A percentile compares a stretch with the other conserved stretches of the same genome.
phyloP scores from a whole-genome alignment of 2,113 vertebrate species.

The Perca schrenkii region DNA sequence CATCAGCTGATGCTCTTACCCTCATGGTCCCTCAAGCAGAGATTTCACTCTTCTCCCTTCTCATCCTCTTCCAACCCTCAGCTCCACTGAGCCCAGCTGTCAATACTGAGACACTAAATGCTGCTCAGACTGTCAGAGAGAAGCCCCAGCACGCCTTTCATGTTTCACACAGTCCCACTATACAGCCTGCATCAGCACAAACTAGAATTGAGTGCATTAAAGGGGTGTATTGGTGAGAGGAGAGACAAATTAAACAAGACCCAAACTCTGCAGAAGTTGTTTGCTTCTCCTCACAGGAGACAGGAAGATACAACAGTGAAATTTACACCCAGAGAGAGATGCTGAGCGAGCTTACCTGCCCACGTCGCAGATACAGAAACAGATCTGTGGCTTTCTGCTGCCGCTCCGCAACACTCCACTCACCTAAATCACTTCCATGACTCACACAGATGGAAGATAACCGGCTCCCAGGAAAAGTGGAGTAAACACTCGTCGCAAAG shows the following conservation, averaged over 20 bases:
- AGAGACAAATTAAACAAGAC: slow-evolving; percentile 7
- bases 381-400: slow-evolving; percentile 35
- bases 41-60: slow-evolving; percentile 66
- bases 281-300: neutral
- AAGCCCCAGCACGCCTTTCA: slow-evolving; percentile 26
- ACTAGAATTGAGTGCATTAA: too few relatives aligned
- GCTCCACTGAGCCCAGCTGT: slow-evolving; percentile 45
- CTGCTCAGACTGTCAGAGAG: slow-evolving; percentile 50
- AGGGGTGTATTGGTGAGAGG: neutral
- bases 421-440: slow-evolving; percentile 74
- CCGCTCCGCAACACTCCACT: slow-evolving; percentile 41
- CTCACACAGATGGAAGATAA: slow-evolving; percentile 58
- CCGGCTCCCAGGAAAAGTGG: slow-evolving; percentile 61
- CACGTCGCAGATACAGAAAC: slow-evolving; percentile 21
- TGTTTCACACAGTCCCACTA: slow-evolving; percentile 32
- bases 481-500: slow-evolving; percentile 49
- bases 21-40: slow-evolving; percentile 58
- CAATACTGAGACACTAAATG: slow-evolving; percentile 47
- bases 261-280: slow-evolving; percentile 74
- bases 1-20: slow-evolving; percentile 42
- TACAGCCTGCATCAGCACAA: slow-evolving; percentile 15
- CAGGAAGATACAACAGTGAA: neutral
- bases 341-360: slow-evolving; percentile 60
- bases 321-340: slow-evolving; percentile 1
- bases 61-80: slow-evolving; percentile 57